Conservation (phyloP, 2,888 invertebrate species). For the Lochmaea crataegi region DNA sequence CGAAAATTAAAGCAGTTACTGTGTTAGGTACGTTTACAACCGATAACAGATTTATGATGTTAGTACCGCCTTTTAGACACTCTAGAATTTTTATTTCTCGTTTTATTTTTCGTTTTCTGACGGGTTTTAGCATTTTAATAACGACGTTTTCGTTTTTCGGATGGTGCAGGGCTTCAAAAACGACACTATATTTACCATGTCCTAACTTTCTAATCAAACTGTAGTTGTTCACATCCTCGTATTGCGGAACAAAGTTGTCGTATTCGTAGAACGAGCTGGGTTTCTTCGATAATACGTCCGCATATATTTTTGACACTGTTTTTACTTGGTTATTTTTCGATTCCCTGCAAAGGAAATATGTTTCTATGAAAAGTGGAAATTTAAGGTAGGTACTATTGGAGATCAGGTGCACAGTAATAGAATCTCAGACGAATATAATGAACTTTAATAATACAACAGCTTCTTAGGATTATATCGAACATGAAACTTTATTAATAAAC, state of each 20-base stretch:
- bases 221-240: slow-evolving; percentile 59
- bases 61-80: slow-evolving; percentile 60
- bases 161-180: slow-evolving; percentile 61
- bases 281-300: slow-evolving; percentile 58
- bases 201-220: slow-evolving; percentile 60
- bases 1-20: slow-evolving; percentile 61
- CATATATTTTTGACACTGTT: slow-evolving; percentile 59
- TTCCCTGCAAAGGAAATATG: slow-evolving; percentile 44
- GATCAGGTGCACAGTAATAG: too few relatives aligned
- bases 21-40: slow-evolving; percentile 54
- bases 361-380: neutral
- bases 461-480: too few relatives aligned
- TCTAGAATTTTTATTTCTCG: slow-evolving; percentile 64
- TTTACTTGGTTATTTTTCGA: slow-evolving; percentile 48
- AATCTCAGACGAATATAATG: too few relatives aligned
- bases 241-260: slow-evolving; percentile 57
- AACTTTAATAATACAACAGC: too few relatives aligned
- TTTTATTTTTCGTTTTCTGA: slow-evolving; percentile 62
- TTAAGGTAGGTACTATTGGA: neutral
- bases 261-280: slow-evolving; percentile 61
- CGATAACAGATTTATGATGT: slow-evolving; percentile 59
- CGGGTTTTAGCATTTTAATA: slow-evolving; percentile 63
- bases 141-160: slow-evolving; percentile 58
- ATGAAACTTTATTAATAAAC: too few relatives aligned
- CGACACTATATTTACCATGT: slow-evolving; percentile 64